Conservation (phyloP, 1,140 invertebrate species). For the Amyelois transitella region DNA sequence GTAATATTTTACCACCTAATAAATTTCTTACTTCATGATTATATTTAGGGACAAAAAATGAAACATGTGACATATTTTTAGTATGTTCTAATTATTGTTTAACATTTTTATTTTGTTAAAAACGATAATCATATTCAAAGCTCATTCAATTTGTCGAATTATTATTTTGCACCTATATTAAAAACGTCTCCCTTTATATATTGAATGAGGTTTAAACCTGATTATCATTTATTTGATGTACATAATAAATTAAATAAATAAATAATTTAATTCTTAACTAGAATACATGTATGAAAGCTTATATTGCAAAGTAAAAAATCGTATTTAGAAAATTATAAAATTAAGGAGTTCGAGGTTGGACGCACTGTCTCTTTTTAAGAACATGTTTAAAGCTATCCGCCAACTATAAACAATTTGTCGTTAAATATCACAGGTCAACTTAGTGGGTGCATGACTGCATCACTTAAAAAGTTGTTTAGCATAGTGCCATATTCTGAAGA, state of each 20-base stretch:
- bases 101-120: slow-evolving; percentile 32
- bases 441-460: slow-evolving; percentile 16
- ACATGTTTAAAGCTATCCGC: slow-evolving; percentile 33
- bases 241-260: slow-evolving; percentile 42
- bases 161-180: slow-evolving; percentile 66
- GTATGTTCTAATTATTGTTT: slow-evolving; percentile 24
- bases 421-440: slow-evolving; percentile 55
- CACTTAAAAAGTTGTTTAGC: slow-evolving; percentile 84
- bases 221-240: slow-evolving; percentile 22
- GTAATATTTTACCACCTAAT: no score
- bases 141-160: slow-evolving; percentile 49
- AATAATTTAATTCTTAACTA: slow-evolving; percentile 39
- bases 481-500: slow-evolving; percentile 94
- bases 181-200: slow-evolving; percentile 46
- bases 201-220: slow-evolving; percentile 41
- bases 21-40: no score
- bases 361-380: slow-evolving; percentile 19
- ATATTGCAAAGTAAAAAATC: slow-evolving; percentile 26
- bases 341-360: slow-evolving; percentile 24
- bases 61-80: not conserved
- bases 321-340: slow-evolving; percentile 35
- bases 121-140: slow-evolving; percentile 30
- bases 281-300: slow-evolving; percentile 42
- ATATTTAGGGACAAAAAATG: not conserved
- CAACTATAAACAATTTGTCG: slow-evolving; percentile 45